Evolutionary conservation across 2,888 invertebrate genomes (phyloP), one percentile per base, ranked within the genome.

Genomic region (Erpobdella octoculata): DNA sequence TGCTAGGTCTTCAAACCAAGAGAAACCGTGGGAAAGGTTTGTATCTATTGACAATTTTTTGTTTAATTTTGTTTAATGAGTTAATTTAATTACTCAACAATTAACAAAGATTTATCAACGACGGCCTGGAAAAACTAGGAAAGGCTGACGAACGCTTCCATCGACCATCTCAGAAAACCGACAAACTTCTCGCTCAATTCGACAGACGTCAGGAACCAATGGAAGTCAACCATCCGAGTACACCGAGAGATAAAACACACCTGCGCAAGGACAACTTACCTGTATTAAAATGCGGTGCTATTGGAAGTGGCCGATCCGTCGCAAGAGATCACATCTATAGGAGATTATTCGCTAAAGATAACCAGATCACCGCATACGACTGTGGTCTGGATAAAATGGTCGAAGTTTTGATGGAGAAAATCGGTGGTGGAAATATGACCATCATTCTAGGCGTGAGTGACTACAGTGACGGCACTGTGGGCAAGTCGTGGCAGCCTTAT

Each of bases 401-500:
- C 70, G 93, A 95, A 83, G 92, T 93, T 78, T 73, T 82, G 36
- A 79, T 81, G 93, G 72, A 61, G 81, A 89, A 93, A 79, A 89
- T 93, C 80, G 93, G 94, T 80, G 92, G 35, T 8, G 46, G 62
- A 15, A 61, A 62, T 15, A 48, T 66, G 15, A 38, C 48, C 18
- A 80, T 86, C 70, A 85, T 88, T 74, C 77, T 86, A 84, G 96
- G 97, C 71, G 91, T 96, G 78, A 89, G 93, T 0, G 96, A 96
- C 83, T 97, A 97, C 83, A 81, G 90, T 81, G 95, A 97, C 81
- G 98, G 97, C 46, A 91, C 90, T 0, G 88, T 91, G 73, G 89
- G 91, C 73, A 91, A 92, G 79, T 92, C 94, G 80, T 98, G 98
- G 98, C 96, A 96, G 83, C 91, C 94, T 0, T 93, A 91, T 83